phyloP scores from a whole-genome alignment of 2,113 vertebrate genomes.

The Eurypyga helias region DNA sequence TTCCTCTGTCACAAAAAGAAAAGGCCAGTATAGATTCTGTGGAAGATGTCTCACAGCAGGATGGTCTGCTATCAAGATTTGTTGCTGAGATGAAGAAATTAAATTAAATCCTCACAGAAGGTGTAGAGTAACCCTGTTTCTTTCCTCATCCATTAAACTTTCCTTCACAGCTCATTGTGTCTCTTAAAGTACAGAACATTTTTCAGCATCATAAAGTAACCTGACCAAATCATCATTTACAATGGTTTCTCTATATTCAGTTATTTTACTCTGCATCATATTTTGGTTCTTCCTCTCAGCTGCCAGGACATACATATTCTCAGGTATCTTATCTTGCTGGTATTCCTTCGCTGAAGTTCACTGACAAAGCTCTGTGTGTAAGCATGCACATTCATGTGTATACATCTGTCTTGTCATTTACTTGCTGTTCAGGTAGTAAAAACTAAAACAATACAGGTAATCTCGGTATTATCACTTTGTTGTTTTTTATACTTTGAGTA shows the following conservation, averaged over 20 bases:
- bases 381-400: not conserved
- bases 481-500: not conserved
- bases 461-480: not conserved
- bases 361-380: not conserved
- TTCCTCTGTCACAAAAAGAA: not conserved
- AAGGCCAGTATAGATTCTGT: not conserved
- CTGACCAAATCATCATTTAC: not conserved
- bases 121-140: not conserved
- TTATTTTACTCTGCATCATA: not conserved
- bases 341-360: not conserved
- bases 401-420: not conserved
- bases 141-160: not conserved
- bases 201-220: not conserved
- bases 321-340: not conserved
- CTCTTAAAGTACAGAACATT: not conserved
- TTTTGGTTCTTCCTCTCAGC: not conserved
- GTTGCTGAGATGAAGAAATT: not conserved
- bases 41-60: fast-evolving
- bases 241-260: not conserved
- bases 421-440: not conserved
- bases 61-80: not conserved
- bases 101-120: not conserved
- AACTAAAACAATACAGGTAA: not conserved
- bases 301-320: not conserved
- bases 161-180: not conserved